Evolutionary conservation across 2,113 vertebrate genomes (phyloP).

Genomic region (Poeciliopsis prolifica): DNA sequence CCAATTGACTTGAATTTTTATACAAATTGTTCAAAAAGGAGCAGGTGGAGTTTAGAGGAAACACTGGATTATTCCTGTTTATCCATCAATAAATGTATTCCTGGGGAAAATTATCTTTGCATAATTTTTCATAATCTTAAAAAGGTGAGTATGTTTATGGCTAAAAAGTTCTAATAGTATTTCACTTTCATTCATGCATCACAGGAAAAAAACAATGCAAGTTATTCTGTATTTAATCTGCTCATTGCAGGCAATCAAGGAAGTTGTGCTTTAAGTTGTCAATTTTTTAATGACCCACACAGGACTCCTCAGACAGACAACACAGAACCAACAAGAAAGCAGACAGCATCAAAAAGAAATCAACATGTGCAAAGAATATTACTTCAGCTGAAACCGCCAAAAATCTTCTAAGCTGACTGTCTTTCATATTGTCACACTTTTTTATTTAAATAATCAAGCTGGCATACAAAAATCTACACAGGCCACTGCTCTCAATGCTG

Average conservation of each 20-base stretch:
- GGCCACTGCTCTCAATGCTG: background rate
- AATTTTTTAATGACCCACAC: slow-evolving; percentile 3
- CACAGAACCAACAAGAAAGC: slow-evolving; percentile 11
- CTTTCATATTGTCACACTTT: background rate
- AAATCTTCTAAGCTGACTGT: background rate
- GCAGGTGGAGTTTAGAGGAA: too few relatives aligned
- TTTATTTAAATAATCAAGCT: background rate
- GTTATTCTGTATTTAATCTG: background rate
- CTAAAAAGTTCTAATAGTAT: too few relatives aligned
- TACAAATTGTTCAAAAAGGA: too few relatives aligned
- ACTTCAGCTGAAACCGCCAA: slow-evolving; percentile 1
- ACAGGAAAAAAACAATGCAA: background rate
- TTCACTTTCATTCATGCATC: background rate
- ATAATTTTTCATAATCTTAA: too few relatives aligned
- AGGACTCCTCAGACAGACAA: slow-evolving; percentile 13
- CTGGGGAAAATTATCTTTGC: too few relatives aligned
- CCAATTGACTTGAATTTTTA: too few relatives aligned
- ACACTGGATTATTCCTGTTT: too few relatives aligned
- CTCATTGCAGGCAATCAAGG: background rate
- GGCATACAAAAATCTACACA: background rate
- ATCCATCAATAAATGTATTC: too few relatives aligned
- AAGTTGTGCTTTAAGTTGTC: background rate
- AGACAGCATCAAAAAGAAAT: slow-evolving; percentile 25
- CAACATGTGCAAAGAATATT: slow-evolving; percentile 25
- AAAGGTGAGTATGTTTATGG: too few relatives aligned